Evolutionary conservation across 2,888 invertebrate genomes (phyloP).

Genomic region (Ectemnius cavifrons): DNA sequence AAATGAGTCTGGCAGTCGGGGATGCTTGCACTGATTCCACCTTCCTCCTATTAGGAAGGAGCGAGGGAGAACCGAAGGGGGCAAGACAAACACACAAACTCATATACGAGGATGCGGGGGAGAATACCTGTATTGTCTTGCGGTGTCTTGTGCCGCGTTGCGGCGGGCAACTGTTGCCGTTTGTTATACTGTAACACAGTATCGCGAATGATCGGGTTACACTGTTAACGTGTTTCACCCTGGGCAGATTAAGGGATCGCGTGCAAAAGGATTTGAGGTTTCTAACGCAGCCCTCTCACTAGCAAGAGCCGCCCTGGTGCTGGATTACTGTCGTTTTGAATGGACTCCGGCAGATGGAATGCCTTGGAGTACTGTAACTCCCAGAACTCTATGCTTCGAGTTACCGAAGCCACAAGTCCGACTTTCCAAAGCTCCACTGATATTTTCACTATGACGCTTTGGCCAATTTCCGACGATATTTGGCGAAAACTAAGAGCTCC

Average conservation of each 20-base stretch:
- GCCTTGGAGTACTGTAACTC: not conserved
- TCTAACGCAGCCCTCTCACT: not conserved
- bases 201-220: not conserved
- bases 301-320: too few relatives aligned
- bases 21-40: conserved; percentile 10
- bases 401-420: not conserved
- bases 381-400: not conserved
- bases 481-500: too few relatives aligned
- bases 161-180: conserved; percentile 2
- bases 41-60: not conserved
- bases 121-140: too few relatives aligned
- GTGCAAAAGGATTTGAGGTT: conserved; percentile 4
- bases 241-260: conserved; percentile 2
- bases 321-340: too few relatives aligned
- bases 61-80: too few relatives aligned
- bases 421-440: too few relatives aligned
- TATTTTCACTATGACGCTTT: too few relatives aligned
- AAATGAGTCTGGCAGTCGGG: conserved; percentile 25
- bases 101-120: not conserved
- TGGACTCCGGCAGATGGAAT: too few relatives aligned
- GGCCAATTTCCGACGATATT: too few relatives aligned
- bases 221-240: not conserved
- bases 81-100: not conserved
- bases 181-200: not conserved
- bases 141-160: not conserved